These are phyloP conservation scores for Tachypleus tridentatus DNA, from an alignment of 1,140 invertebrate species.

Conservation along the genomic window DNA sequence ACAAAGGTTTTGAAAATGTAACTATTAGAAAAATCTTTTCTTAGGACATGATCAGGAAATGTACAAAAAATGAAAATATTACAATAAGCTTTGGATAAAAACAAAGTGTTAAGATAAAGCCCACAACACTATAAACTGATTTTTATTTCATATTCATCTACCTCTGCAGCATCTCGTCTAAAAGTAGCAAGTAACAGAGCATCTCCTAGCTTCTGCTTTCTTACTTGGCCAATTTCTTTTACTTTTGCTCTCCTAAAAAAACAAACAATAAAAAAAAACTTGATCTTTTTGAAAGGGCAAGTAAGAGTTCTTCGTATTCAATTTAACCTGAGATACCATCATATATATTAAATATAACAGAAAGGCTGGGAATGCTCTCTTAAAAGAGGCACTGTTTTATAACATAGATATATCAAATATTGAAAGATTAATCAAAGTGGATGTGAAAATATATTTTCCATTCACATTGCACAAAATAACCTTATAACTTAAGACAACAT, in stretches of 20 bases:
- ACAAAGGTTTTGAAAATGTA: neutral
- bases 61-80: neutral
- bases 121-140: neutral
- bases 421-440: no score
- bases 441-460: no score
- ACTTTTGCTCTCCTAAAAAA: conserved; percentile 49
- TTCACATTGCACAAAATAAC: no score
- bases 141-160: conserved; percentile 22
- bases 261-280: neutral
- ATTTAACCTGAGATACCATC: no score
- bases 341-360: no score
- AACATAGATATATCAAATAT: no score
- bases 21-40: neutral
- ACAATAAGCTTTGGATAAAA: neutral
- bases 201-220: conserved; percentile 54
- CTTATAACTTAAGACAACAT: no score
- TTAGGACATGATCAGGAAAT: neutral
- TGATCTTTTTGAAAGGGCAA: neutral
- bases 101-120: neutral
- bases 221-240: conserved; percentile 48
- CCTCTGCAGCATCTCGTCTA: conserved; percentile 71
- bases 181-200: conserved; percentile 77
- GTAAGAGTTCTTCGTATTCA: no score
- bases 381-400: no score
- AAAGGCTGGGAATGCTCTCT: no score